phyloP scores from a whole-genome alignment of 2,113 vertebrate genomes.

The Engystomops pustulosus region DNA sequence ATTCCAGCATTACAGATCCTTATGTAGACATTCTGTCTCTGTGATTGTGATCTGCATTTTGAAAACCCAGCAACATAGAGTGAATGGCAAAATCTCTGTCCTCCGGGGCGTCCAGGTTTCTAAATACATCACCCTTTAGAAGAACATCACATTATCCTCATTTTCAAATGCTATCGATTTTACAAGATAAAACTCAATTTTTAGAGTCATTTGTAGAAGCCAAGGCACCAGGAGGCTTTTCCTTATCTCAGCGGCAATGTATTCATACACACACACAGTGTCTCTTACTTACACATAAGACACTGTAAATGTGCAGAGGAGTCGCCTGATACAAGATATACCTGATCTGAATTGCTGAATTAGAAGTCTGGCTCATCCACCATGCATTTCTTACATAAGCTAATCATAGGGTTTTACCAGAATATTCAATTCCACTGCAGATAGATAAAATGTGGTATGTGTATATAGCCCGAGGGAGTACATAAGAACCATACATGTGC shows the following conservation, averaged over 20 bases:
- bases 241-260: not conserved
- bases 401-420: too few relatives aligned
- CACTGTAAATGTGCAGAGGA: conserved; percentile 1
- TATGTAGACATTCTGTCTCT: conserved; percentile 16
- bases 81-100: conserved; percentile 9
- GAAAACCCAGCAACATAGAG: conserved; percentile 41
- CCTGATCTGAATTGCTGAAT: conserved; percentile 20
- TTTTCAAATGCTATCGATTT: conserved; percentile 38
- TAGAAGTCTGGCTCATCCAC: not conserved
- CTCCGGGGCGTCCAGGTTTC: conserved; percentile 19
- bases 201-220: conserved; percentile 25
- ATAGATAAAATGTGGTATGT: too few relatives aligned
- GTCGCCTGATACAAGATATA: not conserved
- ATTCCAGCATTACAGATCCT: not conserved
- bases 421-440: too few relatives aligned
- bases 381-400: not conserved
- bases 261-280: not conserved
- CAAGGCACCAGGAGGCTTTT: not conserved
- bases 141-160: not conserved
- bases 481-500: too few relatives aligned
- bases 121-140: not conserved
- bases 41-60: not conserved
- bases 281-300: not conserved
- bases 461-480: too few relatives aligned
- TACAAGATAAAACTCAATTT: conserved; percentile 41